A percentile compares a stretch with the other conserved stretches of the same genome.
Evolutionary conservation across 2,888 invertebrate genomes (phyloP).

Genomic region (Zygogramma bicolorata): DNA sequence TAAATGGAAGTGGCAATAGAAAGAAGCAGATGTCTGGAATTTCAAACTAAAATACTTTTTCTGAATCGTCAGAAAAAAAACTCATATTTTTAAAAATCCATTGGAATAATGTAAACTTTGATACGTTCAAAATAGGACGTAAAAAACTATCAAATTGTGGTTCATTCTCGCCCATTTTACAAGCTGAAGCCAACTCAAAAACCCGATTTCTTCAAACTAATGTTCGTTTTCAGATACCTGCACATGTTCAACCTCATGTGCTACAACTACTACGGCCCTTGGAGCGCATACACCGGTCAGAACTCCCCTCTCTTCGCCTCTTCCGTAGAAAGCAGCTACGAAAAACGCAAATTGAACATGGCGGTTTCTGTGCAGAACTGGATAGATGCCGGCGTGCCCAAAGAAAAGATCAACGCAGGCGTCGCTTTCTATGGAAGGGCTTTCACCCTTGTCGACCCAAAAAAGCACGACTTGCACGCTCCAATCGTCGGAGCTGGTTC

Average conservation of each 20-base stretch:
- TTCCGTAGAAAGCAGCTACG: constrained; percentile 59
- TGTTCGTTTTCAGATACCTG: constrained; percentile 51
- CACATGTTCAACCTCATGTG: constrained; percentile 65
- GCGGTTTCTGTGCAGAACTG: constrained; percentile 68
- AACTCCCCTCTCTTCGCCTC: constrained; percentile 75
- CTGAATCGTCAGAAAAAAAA: too few species aligned
- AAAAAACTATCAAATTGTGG: too few species aligned
- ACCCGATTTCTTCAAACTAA: too few species aligned
- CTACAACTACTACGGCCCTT: constrained; percentile 74
- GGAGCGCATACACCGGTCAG: constrained; percentile 73
- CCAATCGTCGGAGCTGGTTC: constrained; percentile 58
- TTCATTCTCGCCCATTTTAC: too few species aligned
- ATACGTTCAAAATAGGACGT: too few species aligned
- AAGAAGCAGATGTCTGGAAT: too few species aligned
- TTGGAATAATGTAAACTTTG: too few species aligned
- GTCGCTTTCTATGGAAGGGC: constrained; percentile 78
- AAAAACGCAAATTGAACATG: constrained; percentile 53
- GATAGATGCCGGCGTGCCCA: constrained; percentile 70
- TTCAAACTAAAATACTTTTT: too few species aligned
- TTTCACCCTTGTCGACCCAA: constrained; percentile 70
- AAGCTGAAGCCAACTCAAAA: too few species aligned
- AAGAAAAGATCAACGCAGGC: constrained; percentile 76
- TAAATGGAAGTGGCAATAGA: too few species aligned
- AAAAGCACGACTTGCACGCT: constrained; percentile 66
- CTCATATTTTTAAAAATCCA: too few species aligned